Base-by-base conservation (phyloP, 2,888 invertebrate genomes). In the Ophion obscuratus region DNA sequence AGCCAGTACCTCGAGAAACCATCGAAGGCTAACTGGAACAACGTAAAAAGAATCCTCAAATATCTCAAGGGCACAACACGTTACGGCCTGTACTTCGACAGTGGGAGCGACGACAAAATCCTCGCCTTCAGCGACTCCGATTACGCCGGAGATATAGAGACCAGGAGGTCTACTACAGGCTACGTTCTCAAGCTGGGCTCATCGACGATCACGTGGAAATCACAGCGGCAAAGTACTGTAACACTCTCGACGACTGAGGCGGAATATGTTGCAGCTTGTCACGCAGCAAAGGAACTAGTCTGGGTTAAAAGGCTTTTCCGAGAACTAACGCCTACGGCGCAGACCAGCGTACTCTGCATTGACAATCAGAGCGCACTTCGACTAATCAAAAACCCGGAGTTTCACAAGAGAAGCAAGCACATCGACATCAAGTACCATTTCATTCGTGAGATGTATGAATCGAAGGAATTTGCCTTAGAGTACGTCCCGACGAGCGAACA, bases 351-450 rank as follows among this genome's bases (percentile, higher is more conserved):
- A 11, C 76, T 76, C 70, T 53, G 17, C 14, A 53, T 82, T 9
- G 82, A 82, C 24, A 82, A 70, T 68, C 76, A 82, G 70, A 82
- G 76, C n/a, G 81, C 74, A 7, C 40, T 81, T 3, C 74, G 67
- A n/a, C 27, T 74, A 44, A 81, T 81, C 0, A 81, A 76, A 47
- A 81, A 76, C 17, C 74, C 81, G 24, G 74, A 47, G 9, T 81
- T 74, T 27, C 81, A 81, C 14, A 81, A 81, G 24, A 66, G 44
- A 40, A 74, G 67, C 61, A 83, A 83, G 3, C 83, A 83, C 31
- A 78, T 83, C 11, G 77, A 83, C 40, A 44, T 73, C 1, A 67
- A 73, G 14, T 77, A 59, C 11, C 82, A 83, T 20, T 83, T 77
- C 6, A 61, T 83, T n/a, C 66, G 75, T 11, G 76, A 84, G 3